These are phyloP conservation scores for Mormoops blainvillei DNA, from an alignment of 2,113 vertebrate genomes.

Conservation along the genomic window DNA sequence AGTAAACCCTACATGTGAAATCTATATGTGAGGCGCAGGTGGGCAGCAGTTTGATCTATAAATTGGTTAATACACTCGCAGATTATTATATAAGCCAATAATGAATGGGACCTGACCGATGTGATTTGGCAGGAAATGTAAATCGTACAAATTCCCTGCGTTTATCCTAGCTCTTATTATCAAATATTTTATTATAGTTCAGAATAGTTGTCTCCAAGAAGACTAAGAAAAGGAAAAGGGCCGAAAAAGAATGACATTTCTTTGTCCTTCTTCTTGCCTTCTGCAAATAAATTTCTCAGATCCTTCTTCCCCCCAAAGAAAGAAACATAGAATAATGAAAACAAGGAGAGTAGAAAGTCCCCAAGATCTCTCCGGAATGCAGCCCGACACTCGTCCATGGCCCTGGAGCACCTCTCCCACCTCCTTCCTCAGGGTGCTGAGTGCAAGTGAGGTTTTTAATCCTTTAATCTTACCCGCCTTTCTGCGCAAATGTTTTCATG, in stretches of 20 bases:
- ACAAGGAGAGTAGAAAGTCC: not conserved
- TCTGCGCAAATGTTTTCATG: not conserved
- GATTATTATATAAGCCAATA: not conserved
- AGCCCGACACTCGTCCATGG: not conserved
- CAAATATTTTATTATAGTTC: not conserved
- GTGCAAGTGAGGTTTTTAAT: not conserved
- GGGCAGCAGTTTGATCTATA: not conserved
- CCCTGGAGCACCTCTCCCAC: accelerated
- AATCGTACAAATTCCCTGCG: not conserved
- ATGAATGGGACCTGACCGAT: not conserved
- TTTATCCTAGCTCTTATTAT: not conserved
- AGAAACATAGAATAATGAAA: not conserved
- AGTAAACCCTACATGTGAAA: not conserved
- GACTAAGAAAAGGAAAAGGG: not conserved
- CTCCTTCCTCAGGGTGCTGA: not conserved
- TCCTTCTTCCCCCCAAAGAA: not conserved
- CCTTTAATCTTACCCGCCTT: not conserved
- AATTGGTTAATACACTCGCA: not conserved
- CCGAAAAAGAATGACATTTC: not conserved
- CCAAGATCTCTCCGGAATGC: not conserved
- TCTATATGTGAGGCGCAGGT: not conserved
- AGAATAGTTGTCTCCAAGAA: not conserved
- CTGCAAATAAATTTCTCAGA: not conserved
- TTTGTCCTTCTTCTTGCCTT: not conserved
- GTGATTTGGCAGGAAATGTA: not conserved